Percentiles rank a stretch among this genome's conserved stretches.
phyloP scores from a whole-genome alignment of 2,888 invertebrate species.

The Pristionchus arcanus region DNA sequence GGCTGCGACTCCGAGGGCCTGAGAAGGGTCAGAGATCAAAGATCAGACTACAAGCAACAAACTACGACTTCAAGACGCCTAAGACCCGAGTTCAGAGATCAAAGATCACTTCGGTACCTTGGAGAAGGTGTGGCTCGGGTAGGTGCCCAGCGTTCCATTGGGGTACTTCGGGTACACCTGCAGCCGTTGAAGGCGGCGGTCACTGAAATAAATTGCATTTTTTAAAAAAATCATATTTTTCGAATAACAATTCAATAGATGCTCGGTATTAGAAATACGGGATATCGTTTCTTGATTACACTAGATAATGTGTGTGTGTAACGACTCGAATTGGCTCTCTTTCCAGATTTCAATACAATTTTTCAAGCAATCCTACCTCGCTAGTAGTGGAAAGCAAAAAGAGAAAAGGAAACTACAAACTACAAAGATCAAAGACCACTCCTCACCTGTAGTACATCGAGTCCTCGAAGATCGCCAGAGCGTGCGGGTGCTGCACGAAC shows the following conservation, averaged over 20 bases:
- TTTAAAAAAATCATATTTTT: neutral
- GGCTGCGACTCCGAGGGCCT: constrained; percentile 93
- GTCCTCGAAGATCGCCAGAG: constrained; percentile 94
- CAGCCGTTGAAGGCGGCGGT: constrained; percentile 56
- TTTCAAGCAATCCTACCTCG: too few relatives aligned
- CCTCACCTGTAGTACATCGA: constrained; percentile 93
- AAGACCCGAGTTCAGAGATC: neutral
- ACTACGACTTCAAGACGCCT: neutral
- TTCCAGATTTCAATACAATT: too few relatives aligned
- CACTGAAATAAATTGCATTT: constrained; percentile 34
- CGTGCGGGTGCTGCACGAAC: constrained; percentile 95
- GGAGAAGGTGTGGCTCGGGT: constrained; percentile 89
- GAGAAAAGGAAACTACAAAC: neutral
- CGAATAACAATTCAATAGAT: too few relatives aligned
- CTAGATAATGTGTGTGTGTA: too few relatives aligned
- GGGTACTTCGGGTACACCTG: constrained; percentile 79
- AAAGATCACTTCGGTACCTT: constrained; percentile 82
- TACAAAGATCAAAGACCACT: neutral
- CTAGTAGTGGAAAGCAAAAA: neutral
- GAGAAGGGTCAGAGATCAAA: neutral
- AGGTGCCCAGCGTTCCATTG: constrained; percentile 76
- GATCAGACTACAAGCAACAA: neutral
- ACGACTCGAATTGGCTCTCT: too few relatives aligned
- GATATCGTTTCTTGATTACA: too few relatives aligned
- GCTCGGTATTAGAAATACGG: too few relatives aligned